A percentile compares a stretch with the other conserved stretches of the same genome.
Conservation (phyloP, 2,113 vertebrate species). For the Tympanuchus pallidicinctus region DNA sequence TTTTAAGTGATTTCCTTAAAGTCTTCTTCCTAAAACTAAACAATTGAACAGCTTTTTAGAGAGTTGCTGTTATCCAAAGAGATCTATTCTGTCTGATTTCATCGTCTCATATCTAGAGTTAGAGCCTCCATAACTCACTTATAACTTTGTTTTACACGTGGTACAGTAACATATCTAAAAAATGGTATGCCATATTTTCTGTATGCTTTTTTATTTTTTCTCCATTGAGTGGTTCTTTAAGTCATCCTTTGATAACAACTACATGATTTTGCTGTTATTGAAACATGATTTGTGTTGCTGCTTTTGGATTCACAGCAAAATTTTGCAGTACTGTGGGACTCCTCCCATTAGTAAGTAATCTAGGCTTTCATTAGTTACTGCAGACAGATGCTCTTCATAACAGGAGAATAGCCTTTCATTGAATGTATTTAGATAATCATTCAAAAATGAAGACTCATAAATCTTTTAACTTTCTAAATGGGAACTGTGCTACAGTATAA, state of each 20-base stretch:
- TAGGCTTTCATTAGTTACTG: constrained; percentile 45
- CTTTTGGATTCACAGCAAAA: neutral
- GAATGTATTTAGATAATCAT: constrained; percentile 43
- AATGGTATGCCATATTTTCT: neutral
- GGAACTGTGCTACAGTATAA: constrained; percentile 72
- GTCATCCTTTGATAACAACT: neutral
- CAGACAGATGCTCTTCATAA: constrained; percentile 50
- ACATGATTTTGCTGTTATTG: neutral
- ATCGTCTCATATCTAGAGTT: neutral
- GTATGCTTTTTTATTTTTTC: neutral
- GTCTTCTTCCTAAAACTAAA: neutral
- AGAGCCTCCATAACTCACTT: neutral
- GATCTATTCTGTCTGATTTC: neutral
- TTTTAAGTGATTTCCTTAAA: neutral
- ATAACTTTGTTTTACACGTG: neutral
- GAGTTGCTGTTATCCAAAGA: neutral
- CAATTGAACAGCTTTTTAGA: neutral
- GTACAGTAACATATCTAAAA: neutral
- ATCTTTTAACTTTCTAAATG: constrained; percentile 77
- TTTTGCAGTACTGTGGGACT: neutral
- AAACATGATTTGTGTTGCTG: neutral
- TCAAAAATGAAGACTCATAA: constrained; percentile 64
- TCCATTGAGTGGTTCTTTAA: neutral
- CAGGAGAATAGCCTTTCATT: constrained; percentile 46
- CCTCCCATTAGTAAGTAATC: neutral